Evolutionary conservation across 2,113 vertebrate genomes (phyloP).

Genomic region (Nesoenas mayeri): DNA sequence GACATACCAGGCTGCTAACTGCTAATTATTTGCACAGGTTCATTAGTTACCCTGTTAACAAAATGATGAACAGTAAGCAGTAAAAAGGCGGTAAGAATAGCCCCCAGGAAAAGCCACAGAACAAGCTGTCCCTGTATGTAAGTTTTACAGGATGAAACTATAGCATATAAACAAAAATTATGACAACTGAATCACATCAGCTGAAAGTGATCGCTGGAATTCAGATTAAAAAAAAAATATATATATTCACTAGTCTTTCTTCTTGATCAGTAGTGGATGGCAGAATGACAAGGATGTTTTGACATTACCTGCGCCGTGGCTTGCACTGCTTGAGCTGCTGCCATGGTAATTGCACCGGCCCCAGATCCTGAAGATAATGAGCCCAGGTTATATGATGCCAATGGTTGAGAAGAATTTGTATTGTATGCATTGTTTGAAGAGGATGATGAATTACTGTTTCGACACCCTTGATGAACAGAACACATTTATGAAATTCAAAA

Average conservation of each 20-base stretch:
- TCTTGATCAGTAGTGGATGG: conserved; percentile 52
- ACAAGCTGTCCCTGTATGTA: not conserved
- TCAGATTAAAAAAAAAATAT: not conserved
- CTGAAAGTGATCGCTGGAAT: not conserved
- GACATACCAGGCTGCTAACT: not conserved
- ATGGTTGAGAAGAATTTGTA: conserved; percentile 90
- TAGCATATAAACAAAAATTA: not conserved
- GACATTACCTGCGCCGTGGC: conserved; percentile 92
- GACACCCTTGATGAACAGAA: conserved; percentile 85
- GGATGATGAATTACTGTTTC: conserved; percentile 88
- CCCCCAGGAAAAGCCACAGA: not conserved
- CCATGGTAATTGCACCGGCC: conserved; percentile 98
- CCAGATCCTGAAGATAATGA: conserved; percentile 90
- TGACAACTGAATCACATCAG: not conserved
- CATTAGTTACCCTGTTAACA: not conserved
- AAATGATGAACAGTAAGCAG: not conserved
- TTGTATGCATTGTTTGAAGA: conserved; percentile 91
- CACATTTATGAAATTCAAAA: conserved; percentile 72
- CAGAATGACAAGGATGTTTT: conserved; percentile 21
- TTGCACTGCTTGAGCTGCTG: conserved; percentile 97
- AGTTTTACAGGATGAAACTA: not conserved
- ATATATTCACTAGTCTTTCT: conserved; percentile 72
- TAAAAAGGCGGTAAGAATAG: not conserved
- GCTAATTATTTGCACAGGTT: not conserved
- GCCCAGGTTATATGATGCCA: conserved; percentile 92